These are phyloP conservation scores for Enteromius anoplus DNA, from an alignment of 2,797 vertebrate genomes.

Conservation along the genomic window DNA sequence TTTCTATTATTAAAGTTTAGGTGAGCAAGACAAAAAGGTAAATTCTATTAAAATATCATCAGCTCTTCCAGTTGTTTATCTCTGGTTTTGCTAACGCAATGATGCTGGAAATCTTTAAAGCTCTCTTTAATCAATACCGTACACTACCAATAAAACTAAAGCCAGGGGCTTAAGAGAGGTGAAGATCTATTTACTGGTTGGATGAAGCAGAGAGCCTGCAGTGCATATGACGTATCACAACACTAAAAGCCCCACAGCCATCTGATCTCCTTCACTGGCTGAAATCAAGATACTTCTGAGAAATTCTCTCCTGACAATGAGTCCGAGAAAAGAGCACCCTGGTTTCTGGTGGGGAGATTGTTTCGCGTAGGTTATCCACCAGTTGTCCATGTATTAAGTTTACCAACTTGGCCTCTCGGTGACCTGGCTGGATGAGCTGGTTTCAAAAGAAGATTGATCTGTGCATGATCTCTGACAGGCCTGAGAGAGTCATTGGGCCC, in stretches of 20 bases:
- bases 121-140: slow-evolving; percentile 42
- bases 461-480: slow-evolving; percentile 51
- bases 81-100: background rate
- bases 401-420: slow-evolving; percentile 56
- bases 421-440: slow-evolving; percentile 46
- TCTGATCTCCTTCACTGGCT: slow-evolving; percentile 26
- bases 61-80: background rate
- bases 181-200: slow-evolving; percentile 24
- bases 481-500: slow-evolving; percentile 48
- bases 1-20: background rate
- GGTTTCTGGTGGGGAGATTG: slow-evolving; percentile 34
- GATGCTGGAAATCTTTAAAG: slow-evolving; percentile 25
- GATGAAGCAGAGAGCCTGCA: slow-evolving; percentile 1
- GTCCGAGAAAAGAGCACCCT: background rate
- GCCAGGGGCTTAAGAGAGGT: background rate
- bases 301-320: slow-evolving; percentile 28
- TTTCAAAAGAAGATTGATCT: slow-evolving; percentile 54
- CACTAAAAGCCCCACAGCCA: slow-evolving; percentile 24
- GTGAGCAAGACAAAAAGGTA: background rate
- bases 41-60: slow-evolving; percentile 15
- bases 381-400: slow-evolving; percentile 87
- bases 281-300: slow-evolving; percentile 41
- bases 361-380: slow-evolving; percentile 56
- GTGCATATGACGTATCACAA: slow-evolving; percentile 26
- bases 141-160: slow-evolving; percentile 30